phyloP scores from a whole-genome alignment of 2,113 vertebrate species.

The Oenanthe melanoleuca region DNA sequence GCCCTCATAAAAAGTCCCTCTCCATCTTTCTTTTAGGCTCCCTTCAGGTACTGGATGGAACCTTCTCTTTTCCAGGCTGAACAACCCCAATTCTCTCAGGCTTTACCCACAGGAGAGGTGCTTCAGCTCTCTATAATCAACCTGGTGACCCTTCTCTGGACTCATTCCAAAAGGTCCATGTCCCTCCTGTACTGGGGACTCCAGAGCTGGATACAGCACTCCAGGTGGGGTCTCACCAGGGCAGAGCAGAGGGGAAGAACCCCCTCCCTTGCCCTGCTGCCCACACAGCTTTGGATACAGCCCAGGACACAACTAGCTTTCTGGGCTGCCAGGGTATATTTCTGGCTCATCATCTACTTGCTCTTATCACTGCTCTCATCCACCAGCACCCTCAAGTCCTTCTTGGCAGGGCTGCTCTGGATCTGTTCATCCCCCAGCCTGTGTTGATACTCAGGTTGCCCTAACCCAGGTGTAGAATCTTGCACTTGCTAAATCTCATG shows the following conservation, averaged over 20 bases:
- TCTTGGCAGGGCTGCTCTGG: neutral
- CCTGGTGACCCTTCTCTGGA: neutral
- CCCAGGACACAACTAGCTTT: neutral
- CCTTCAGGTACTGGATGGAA: neutral
- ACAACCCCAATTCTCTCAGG: neutral
- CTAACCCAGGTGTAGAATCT: neutral
- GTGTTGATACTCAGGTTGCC: rapidly evolving
- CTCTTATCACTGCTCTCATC: neutral
- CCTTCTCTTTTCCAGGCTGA: neutral
- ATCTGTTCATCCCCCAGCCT: neutral
- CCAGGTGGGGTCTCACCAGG: neutral
- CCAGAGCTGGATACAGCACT: neutral
- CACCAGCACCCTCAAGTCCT: neutral
- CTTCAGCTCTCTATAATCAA: neutral
- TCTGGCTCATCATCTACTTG: neutral
- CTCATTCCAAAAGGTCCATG: neutral
- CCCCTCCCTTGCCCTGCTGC: neutral
- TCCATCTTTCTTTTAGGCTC: neutral
- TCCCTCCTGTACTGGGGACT: neutral
- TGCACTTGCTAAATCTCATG: neutral
- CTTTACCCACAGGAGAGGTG: neutral
- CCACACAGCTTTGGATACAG: neutral
- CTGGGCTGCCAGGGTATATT: rapidly evolving
- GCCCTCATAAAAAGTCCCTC: neutral
- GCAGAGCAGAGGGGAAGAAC: neutral